These are phyloP conservation scores for Cryptus armator DNA, from an alignment of 2,888 invertebrate species.

Conservation along the genomic window DNA sequence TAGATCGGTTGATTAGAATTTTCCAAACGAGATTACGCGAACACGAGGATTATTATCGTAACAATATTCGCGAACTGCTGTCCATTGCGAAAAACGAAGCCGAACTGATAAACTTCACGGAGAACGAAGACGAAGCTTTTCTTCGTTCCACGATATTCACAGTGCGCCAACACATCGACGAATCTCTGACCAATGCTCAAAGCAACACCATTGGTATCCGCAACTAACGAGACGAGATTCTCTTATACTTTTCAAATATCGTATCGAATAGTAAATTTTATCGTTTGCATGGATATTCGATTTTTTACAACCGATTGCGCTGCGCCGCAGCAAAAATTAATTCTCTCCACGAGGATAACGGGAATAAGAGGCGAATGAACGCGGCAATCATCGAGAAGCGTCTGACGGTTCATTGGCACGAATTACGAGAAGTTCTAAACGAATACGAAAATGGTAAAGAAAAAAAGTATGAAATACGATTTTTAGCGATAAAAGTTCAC, in stretches of 20 bases:
- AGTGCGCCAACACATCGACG: slow-evolving; percentile 66
- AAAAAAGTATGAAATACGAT: background rate
- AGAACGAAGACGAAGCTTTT: slow-evolving; percentile 66
- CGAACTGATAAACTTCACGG: slow-evolving; percentile 58
- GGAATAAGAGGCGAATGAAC: slow-evolving; percentile 71
- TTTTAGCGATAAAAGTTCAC: background rate
- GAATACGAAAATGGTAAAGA: slow-evolving; percentile 72
- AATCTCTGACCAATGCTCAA: slow-evolving; percentile 60
- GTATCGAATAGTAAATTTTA: background rate
- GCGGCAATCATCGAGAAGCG: slow-evolving; percentile 68
- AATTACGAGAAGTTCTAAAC: slow-evolving; percentile 68
- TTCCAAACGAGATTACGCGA: slow-evolving; percentile 79
- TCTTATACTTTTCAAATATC: background rate
- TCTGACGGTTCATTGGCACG: slow-evolving; percentile 68
- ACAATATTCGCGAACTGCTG: slow-evolving; percentile 67
- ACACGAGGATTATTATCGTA: slow-evolving; percentile 68
- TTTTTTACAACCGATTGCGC: background rate
- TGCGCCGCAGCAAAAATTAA: slow-evolving; percentile 73
- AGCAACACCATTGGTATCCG: slow-evolving; percentile 72
- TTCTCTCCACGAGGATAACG: slow-evolving; percentile 79
- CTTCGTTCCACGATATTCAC: slow-evolving; percentile 70
- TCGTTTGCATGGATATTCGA: background rate
- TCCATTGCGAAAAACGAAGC: slow-evolving; percentile 55
- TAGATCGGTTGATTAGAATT: slow-evolving; percentile 82
- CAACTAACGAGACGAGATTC: background rate